These are phyloP conservation scores for Chromoteleia sp. DNA, from an alignment of 2,888 invertebrate genomes.

Conservation along the genomic window DNA sequence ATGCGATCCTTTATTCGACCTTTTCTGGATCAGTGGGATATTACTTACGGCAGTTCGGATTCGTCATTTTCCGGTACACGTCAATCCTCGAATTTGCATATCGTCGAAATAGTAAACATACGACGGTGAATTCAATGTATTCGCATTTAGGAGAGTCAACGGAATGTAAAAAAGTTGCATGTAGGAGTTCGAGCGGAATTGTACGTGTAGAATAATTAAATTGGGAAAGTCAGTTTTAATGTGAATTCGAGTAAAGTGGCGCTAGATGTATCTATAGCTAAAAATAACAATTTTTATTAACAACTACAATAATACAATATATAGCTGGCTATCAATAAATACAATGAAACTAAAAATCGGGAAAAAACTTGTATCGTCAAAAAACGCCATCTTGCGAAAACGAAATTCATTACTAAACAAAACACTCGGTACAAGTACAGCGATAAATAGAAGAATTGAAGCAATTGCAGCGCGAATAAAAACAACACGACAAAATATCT, in stretches of 20 bases:
- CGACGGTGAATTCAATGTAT: too few species aligned
- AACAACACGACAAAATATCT: conserved; percentile 44
- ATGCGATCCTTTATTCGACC: background rate
- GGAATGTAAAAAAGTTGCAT: background rate
- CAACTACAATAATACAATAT: too few species aligned
- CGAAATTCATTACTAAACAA: conserved; percentile 1
- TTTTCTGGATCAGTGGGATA: background rate
- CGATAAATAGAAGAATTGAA: conserved; percentile 18
- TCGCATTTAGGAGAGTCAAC: too few species aligned
- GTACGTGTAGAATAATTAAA: too few species aligned
- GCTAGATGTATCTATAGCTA: too few species aligned
- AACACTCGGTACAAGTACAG: conserved; percentile 14
- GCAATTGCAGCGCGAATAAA: conserved; percentile 42
- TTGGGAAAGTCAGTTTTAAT: too few species aligned
- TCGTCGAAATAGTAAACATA: conserved; percentile 1
- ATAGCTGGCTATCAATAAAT: background rate
- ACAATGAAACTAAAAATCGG: background rate
- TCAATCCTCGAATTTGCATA: background rate
- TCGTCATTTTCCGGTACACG: background rate
- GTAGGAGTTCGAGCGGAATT: too few species aligned
- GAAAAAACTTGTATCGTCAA: background rate
- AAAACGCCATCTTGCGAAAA: conserved; percentile 28
- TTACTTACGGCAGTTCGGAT: background rate
- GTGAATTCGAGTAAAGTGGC: too few species aligned
- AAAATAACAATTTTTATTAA: background rate